Percentiles rank a stretch among this genome's conserved stretches.
Evolutionary conservation across 2,797 vertebrate genomes (phyloP).

Genomic region (Ctenosaura bakeri): DNA sequence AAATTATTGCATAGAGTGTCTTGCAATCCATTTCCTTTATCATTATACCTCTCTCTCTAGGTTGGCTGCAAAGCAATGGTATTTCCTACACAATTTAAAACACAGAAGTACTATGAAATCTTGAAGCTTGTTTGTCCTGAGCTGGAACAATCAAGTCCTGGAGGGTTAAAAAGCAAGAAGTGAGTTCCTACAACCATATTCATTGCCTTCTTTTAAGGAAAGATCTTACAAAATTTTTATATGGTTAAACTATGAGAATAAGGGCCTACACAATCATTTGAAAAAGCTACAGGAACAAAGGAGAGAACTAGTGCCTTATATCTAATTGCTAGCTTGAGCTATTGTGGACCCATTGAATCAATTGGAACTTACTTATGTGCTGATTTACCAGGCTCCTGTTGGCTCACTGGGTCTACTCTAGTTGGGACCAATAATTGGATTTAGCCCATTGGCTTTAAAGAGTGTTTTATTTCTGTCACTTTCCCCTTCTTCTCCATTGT

Average conservation of each 20-base stretch:
- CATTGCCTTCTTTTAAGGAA: neutral
- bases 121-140: slow-evolving; percentile 90
- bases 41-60: slow-evolving; percentile 76
- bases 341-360: too few relatives aligned
- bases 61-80: slow-evolving; percentile 92
- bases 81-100: slow-evolving; percentile 89
- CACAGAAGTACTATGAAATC: slow-evolving; percentile 90
- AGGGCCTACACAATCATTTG: neutral
- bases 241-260: neutral
- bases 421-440: too few relatives aligned
- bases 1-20: fast-evolving
- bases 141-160: slow-evolving; percentile 84
- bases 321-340: too few relatives aligned
- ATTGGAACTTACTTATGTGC: too few relatives aligned
- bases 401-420: too few relatives aligned
- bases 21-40: slow-evolving; percentile 40
- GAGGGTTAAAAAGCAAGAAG: slow-evolving; percentile 88
- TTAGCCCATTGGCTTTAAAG: neutral
- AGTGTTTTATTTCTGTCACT: neutral
- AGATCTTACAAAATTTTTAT: slow-evolving; percentile 2
- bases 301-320: too few relatives aligned
- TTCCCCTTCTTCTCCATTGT: neutral
- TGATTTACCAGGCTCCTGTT: too few relatives aligned
- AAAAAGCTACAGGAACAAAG: neutral
- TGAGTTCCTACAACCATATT: slow-evolving; percentile 69